Percentiles rank a stretch among this genome's conserved stretches.
These are phyloP conservation scores for Phasia obesa DNA, from an alignment of 2,888 invertebrate genomes.

Conservation along the genomic window DNA sequence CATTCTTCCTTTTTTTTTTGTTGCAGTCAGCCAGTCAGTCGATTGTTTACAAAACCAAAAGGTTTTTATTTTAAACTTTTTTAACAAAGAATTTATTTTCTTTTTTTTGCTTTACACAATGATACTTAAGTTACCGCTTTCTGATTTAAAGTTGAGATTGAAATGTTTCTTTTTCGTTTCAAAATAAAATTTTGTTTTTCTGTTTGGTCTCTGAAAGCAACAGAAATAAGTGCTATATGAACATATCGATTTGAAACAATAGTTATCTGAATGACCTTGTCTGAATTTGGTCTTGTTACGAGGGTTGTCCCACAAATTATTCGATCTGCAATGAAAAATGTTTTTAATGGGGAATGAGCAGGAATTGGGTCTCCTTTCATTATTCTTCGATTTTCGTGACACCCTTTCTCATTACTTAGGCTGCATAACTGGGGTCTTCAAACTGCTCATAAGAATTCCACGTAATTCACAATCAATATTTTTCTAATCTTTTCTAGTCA, in stretches of 20 bases:
- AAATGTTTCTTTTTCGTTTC: constrained; percentile 13
- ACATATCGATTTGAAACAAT: constrained; percentile 36
- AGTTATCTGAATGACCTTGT: constrained; percentile 59
- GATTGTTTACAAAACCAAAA: constrained; percentile 30
- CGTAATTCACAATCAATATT: no score
- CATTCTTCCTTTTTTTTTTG: constrained; percentile 31
- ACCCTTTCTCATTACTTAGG: no score
- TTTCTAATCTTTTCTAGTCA: no score
- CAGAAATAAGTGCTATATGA: not conserved
- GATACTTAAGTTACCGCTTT: constrained; percentile 21
- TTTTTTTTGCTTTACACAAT: not conserved
- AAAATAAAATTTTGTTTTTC: not conserved
- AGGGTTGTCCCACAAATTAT: not conserved
- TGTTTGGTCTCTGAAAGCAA: not conserved
- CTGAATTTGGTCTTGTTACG: constrained; percentile 11
- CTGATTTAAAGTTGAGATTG: constrained; percentile 21
- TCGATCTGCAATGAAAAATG: no score
- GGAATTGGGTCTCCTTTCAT: no score
- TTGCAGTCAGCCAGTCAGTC: constrained; percentile 21
- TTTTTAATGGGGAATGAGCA: no score
- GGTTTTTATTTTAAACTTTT: constrained; percentile 25
- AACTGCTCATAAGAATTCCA: no score
- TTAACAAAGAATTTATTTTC: constrained; percentile 50
- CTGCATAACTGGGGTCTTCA: no score
- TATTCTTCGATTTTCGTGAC: no score